These are phyloP conservation scores for Coremacera marginata DNA, from an alignment of 2,888 invertebrate genomes.

Conservation along the genomic window DNA sequence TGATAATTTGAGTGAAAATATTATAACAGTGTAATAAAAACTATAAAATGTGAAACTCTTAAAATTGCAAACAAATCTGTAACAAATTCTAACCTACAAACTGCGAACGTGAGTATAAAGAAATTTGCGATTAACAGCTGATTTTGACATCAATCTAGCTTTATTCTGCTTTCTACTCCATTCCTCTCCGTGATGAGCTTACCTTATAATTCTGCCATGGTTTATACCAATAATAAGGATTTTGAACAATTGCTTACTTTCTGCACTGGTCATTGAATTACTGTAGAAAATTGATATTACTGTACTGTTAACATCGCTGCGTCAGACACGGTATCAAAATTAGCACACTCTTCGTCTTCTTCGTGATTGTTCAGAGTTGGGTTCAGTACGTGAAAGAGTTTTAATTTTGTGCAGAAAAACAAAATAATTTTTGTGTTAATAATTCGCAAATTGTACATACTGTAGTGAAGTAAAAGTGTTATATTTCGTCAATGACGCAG, in stretches of 20 bases:
- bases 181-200: no score
- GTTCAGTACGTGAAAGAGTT: constrained; percentile 1
- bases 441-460: neutral
- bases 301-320: neutral
- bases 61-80: no score
- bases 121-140: no score
- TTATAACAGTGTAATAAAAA: no score
- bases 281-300: neutral
- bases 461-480: neutral
- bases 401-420: constrained; percentile 13
- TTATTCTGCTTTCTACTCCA: no score
- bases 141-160: no score
- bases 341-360: constrained; percentile 25
- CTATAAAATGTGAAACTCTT: no score
- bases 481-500: neutral
- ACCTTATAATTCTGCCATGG: no score
- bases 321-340: constrained; percentile 30
- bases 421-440: constrained; percentile 9
- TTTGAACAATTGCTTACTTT: neutral
- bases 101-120: no score
- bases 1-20: no score
- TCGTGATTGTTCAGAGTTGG: constrained; percentile 11
- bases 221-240: no score
- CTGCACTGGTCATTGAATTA: neutral
- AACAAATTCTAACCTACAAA: no score